Percentiles rank a stretch among this genome's conserved stretches.
phyloP scores from a whole-genome alignment of 1,140 invertebrate genomes.

The Pachyrhynchus sulphureomaculatus region DNA sequence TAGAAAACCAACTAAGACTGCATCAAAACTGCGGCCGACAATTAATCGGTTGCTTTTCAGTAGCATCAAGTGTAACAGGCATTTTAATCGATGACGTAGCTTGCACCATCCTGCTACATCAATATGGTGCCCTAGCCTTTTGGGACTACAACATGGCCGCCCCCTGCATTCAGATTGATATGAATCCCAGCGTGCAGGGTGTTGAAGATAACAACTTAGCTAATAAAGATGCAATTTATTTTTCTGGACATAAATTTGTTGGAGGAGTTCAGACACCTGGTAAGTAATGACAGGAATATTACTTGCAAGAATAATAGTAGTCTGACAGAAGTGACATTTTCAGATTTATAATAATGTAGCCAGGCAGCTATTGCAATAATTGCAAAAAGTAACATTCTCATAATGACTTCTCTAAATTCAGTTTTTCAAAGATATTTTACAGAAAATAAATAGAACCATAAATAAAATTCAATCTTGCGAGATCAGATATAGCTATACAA shows the following conservation, averaged over 20 bases:
- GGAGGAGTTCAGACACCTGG: conserved; percentile 85
- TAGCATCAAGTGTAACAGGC: conserved; percentile 89
- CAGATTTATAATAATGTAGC: too few species aligned
- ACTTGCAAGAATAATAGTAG: too few species aligned
- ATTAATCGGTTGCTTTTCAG: conserved; percentile 84
- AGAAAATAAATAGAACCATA: too few species aligned
- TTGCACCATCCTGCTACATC: conserved; percentile 77
- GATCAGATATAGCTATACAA: too few species aligned
- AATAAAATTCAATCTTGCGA: too few species aligned
- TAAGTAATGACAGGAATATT: conserved; percentile 37
- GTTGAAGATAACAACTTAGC: conserved; percentile 43
- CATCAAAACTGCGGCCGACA: conserved; percentile 58
- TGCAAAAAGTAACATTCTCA: too few species aligned
- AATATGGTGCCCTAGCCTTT: conserved; percentile 77
- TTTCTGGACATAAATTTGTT: conserved; percentile 88
- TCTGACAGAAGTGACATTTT: too few species aligned
- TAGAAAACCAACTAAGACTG: conserved; percentile 71
- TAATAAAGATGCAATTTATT: conserved; percentile 86
- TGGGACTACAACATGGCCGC: conserved; percentile 91
- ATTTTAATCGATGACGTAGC: conserved; percentile 80
- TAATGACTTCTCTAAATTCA: too few species aligned
- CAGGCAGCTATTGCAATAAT: too few species aligned
- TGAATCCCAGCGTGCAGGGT: conserved; percentile 71
- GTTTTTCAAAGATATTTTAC: too few species aligned
- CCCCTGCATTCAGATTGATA: conserved; percentile 77